Percentiles rank a stretch among this genome's conserved stretches.
Conservation (phyloP, 2,797 vertebrate genomes). For the Danio tinwini region DNA sequence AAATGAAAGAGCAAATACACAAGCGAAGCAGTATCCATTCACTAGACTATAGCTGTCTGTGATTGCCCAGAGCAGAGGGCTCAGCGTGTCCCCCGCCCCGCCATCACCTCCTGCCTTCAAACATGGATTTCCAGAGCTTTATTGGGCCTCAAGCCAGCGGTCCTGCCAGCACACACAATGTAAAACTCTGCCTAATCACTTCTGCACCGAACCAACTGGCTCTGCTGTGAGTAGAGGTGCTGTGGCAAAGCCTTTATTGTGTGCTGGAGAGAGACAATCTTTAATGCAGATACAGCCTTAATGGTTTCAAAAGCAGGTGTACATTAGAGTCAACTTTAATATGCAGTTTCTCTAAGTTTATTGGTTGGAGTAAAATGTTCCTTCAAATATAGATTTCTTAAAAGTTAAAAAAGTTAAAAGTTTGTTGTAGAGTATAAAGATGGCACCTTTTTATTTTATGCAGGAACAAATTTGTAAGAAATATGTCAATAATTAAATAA, state of each 20-base stretch:
- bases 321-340: too few species aligned
- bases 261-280: background rate
- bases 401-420: too few species aligned
- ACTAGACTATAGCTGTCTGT: conserved; percentile 73
- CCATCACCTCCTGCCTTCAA: conserved; percentile 69
- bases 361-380: too few species aligned
- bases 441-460: too few species aligned
- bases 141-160: conserved; percentile 71
- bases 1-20: conserved; percentile 70
- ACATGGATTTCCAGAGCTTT: conserved; percentile 80
- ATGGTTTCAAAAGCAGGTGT: background rate
- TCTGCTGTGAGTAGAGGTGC: conserved; percentile 53
- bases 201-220: conserved; percentile 70
- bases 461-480: too few species aligned
- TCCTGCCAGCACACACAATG: conserved; percentile 72
- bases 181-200: conserved; percentile 82
- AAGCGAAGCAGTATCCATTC: conserved; percentile 82
- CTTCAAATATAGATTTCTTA: too few species aligned
- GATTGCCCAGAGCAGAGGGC: conserved; percentile 76
- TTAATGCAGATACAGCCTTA: conserved; percentile 13
- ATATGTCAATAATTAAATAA: too few species aligned
- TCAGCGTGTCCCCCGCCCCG: conserved; percentile 69
- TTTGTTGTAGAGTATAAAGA: too few species aligned
- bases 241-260: conserved; percentile 23
- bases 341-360: too few species aligned